phyloP scores from a whole-genome alignment of 2,888 invertebrate species.

The Xestia rhomboidea region DNA sequence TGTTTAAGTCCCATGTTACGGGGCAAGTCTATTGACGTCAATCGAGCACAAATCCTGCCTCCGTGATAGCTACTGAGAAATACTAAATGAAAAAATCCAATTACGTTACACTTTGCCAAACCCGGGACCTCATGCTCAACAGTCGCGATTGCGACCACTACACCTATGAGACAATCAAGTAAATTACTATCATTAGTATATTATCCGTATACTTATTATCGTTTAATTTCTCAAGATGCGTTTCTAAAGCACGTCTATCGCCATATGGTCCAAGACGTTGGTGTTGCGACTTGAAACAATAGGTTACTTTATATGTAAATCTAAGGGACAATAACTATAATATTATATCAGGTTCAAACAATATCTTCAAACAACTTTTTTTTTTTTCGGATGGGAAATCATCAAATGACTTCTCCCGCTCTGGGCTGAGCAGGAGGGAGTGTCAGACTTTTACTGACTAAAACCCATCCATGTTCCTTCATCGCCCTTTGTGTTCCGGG shows the following conservation, averaged over 20 bases:
- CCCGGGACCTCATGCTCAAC: background rate
- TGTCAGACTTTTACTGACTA: no score
- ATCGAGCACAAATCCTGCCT: background rate
- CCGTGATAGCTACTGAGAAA: background rate
- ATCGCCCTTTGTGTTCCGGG: no score
- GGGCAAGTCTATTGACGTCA: background rate
- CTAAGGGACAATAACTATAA: constrained; percentile 11
- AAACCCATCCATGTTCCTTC: no score
- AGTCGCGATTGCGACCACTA: background rate
- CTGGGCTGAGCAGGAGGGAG: no score
- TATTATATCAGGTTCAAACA: background rate
- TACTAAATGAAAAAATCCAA: background rate
- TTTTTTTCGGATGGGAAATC: no score
- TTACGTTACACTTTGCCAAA: no score
- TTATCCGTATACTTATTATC: background rate
- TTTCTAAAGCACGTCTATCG: background rate
- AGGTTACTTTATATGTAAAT: constrained; percentile 35
- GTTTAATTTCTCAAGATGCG: background rate
- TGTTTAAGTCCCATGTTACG: no score
- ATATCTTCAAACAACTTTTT: background rate
- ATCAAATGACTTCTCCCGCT: no score
- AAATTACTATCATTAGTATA: background rate
- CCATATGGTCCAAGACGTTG: background rate
- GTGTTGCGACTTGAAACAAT: constrained; percentile 21
- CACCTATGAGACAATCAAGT: background rate